Evolutionary conservation across 2,113 vertebrate species (phyloP), one percentile per base, ranked within the genome.

Genomic region (Sitta europaea): DNA sequence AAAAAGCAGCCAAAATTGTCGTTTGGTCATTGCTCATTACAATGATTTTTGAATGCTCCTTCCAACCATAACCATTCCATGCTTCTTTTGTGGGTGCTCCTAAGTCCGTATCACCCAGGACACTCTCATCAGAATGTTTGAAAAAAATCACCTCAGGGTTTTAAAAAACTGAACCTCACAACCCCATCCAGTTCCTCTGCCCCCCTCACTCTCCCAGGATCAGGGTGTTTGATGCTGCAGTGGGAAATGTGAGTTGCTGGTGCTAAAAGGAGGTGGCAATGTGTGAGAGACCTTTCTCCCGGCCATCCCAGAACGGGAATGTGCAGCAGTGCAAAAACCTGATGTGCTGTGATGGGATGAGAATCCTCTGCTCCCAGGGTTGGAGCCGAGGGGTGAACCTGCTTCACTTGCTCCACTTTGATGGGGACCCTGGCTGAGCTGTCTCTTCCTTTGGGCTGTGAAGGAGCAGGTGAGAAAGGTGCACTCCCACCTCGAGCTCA

Each of bases 231-330:
- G 50, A 65, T 40, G 31, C 70, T 92, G 28, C 36, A 33, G 24
- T 53, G 35, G 33, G 33, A 85, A 87, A 65, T 25, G 50, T 14
- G 38, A 95, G 45, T 18, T 61, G 19, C 58, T 75, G 33, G 25
- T 65, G 29, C 42, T 87, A 43, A 88, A 90, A 91, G 66, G 62
- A 95, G 84, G 66, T 88, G 81, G 45, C 71, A 95, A 23, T 2
- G 33, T 67, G 13, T 6, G 33, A 68, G n/a, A 6, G 66, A 89
- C 65, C 53, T 87, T 96, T 89, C 66, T 70, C 74, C 71, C 0
- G 2, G 74, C 15, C 0, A 5, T 65, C 57, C 36, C 2, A 0
- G 36, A 33, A 68, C 0, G 3, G 42, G 20, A 66, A 57, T 28
- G 85, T 57, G 92, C 88, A 93, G 48, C 1, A 27, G 70, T 50